These are phyloP conservation scores for Scleropages formosus DNA, from an alignment of 2,797 vertebrate genomes.

Conservation along the genomic window DNA sequence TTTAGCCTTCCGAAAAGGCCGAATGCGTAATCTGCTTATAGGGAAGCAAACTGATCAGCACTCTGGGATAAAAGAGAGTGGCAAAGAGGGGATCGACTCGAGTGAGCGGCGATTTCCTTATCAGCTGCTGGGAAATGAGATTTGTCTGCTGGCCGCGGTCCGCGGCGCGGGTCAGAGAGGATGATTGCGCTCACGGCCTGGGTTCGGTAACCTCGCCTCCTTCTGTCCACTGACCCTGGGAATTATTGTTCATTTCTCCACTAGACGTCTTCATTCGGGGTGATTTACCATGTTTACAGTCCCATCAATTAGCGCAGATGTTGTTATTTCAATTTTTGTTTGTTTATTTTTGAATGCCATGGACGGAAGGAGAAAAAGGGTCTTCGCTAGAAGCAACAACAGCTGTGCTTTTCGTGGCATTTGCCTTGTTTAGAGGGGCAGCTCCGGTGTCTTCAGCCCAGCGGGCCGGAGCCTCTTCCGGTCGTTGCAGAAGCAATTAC, in stretches of 20 bases:
- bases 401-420: not conserved
- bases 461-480: no score
- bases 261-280: not conserved
- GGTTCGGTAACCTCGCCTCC: not conserved
- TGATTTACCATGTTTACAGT: not conserved
- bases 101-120: not conserved
- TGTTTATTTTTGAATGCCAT: not conserved
- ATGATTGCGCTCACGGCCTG: not conserved
- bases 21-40: no score
- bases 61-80: not conserved
- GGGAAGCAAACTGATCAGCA: slow-evolving; percentile 1
- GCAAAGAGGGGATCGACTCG: not conserved
- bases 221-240: not conserved
- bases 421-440: not conserved
- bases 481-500: no score
- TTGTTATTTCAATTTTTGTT: no score
- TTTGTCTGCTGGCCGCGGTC: no score
- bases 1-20: no score
- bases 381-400: not conserved
- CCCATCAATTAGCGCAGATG: slow-evolving; percentile 5
- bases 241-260: not conserved
- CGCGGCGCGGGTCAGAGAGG: not conserved
- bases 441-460: not conserved
- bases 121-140: not conserved
- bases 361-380: not conserved